Conservation (phyloP, 2,113 vertebrate genomes). For the Tauraco erythrolophus region DNA sequence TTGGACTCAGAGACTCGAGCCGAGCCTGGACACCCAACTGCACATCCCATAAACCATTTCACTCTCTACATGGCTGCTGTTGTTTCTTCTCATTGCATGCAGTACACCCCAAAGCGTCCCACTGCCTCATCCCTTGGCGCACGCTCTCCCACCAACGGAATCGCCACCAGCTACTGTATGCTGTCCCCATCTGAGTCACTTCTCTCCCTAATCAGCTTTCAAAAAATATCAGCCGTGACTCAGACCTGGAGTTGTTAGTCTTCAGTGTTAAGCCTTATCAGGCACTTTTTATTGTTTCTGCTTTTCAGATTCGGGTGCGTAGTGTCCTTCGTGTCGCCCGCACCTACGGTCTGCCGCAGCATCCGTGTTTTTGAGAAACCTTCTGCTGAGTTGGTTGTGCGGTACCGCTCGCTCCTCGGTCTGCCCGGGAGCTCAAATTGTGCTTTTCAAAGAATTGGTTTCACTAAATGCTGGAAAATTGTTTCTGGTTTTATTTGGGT, state of each 20-base stretch:
- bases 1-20: neutral
- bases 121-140: neutral
- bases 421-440: constrained; percentile 58
- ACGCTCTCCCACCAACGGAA: neutral
- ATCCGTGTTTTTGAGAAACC: neutral
- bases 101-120: neutral
- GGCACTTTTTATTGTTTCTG: neutral
- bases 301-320: neutral
- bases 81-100: neutral
- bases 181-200: neutral
- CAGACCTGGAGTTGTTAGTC: constrained; percentile 10
- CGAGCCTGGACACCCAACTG: neutral
- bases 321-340: neutral
- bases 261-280: neutral
- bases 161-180: neutral
- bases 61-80: neutral
- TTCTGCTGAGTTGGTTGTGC: neutral
- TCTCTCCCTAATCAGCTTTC: neutral
- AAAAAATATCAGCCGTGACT: neutral
- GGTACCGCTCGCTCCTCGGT: neutral
- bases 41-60: rapidly evolving
- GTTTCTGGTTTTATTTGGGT: neutral
- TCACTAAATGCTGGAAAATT: neutral
- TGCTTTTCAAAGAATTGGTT: neutral
- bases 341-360: neutral